Base-by-base conservation (phyloP, 2,113 vertebrate species). In the Tilapia sparmanii region DNA sequence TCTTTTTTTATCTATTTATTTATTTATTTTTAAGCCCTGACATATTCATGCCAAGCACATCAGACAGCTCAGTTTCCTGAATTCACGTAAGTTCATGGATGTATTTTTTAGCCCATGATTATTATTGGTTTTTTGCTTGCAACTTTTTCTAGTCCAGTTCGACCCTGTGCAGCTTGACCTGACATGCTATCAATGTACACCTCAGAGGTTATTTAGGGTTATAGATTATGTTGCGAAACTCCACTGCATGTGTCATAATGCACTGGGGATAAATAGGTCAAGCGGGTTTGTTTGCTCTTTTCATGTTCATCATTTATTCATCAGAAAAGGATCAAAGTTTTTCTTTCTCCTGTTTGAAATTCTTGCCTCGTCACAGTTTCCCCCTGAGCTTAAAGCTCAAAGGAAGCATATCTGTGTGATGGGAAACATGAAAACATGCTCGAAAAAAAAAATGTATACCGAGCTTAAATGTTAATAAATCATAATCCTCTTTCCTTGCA, bases 391-490 rank as follows among this genome's bases (percentile, higher is more conserved):
- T 3, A 29, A 31, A 52, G 40, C 68, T 52, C 15, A 19, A 5
- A 40, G 61, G 35, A 82, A 83, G 19, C 29, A 76, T 63, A 5
- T 53, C 68, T 54, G 61, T 8, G 6, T 80, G 82, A 52, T 16
- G 24, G 35, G 2, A 6, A 68, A 85, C 45, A 78, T 26, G 22
- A 35, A 66, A 22, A 84, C 35, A 82, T 16, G 11, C 83, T 19
- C 7, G 3, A 8, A 22, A 66, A 76, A 42, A 68, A 71, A 84
- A 13, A 66, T 54, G 24, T 31, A 81, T 19, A 11, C 26, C 55
- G 35, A 12, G 35, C 84, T 87, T 22, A 66, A 90, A 63, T 78
- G 53, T 80, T 42, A 79, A 82, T 71, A 86, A 85, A 90, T 89
- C 53, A 16, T 86, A 88, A 92, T 90, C 90, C 82, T 59, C 42